These are phyloP conservation scores for Kuschelorhynchus macadamiae DNA, from an alignment of 2,888 invertebrate species.

Conservation along the genomic window DNA sequence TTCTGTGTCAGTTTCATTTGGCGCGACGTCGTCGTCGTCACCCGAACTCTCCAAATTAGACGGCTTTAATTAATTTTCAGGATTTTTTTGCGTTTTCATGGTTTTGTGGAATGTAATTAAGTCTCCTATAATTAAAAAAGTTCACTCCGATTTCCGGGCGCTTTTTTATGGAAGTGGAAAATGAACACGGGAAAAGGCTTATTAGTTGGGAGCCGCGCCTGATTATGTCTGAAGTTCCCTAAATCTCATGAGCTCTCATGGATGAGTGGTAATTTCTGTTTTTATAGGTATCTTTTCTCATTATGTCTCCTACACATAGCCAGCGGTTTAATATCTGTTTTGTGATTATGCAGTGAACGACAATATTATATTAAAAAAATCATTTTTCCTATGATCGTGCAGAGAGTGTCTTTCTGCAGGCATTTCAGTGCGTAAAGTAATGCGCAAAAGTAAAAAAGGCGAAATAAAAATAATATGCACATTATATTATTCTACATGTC, in stretches of 20 bases:
- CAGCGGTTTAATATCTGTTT: too few relatives aligned
- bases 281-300: too few relatives aligned
- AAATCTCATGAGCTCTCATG: background rate
- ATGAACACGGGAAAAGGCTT: constrained; percentile 24
- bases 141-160: constrained; percentile 38
- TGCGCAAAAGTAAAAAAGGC: too few relatives aligned
- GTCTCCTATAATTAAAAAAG: constrained; percentile 47
- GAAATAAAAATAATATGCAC: too few relatives aligned
- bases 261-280: too few relatives aligned
- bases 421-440: too few relatives aligned
- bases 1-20: constrained; percentile 39
- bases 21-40: constrained; percentile 12
- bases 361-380: too few relatives aligned
- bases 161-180: constrained; percentile 33
- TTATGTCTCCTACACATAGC: too few relatives aligned
- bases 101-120: constrained; percentile 47
- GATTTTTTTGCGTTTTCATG: constrained; percentile 45
- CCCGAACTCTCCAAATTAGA: constrained; percentile 37
- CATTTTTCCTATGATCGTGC: too few relatives aligned
- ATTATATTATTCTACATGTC: too few relatives aligned
- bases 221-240: background rate
- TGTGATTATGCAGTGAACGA: too few relatives aligned
- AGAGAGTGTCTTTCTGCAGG: too few relatives aligned
- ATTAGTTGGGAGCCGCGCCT: background rate
- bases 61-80: constrained; percentile 46